Conservation (phyloP, 2,888 invertebrate species). For the Sminthurides aquaticus region DNA sequence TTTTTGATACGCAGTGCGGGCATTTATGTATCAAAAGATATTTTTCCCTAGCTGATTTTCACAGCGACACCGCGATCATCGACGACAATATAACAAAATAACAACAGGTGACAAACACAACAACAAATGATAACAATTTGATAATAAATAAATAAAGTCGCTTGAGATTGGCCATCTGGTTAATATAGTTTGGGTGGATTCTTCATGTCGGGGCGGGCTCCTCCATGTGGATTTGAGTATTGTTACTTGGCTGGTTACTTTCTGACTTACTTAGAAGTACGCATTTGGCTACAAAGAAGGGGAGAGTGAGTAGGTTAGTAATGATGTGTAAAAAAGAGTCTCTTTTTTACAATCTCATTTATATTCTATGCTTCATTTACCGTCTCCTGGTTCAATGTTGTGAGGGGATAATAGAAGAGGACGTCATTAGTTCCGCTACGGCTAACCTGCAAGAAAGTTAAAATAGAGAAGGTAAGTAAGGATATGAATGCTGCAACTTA, state of each 20-base stretch:
- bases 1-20: background rate
- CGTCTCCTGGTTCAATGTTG: slow-evolving; percentile 17
- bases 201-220: background rate
- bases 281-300: background rate
- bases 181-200: background rate
- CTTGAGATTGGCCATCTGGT: background rate
- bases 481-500: too few relatives aligned
- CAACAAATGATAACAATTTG: background rate
- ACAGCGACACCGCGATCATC: background rate
- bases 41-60: background rate
- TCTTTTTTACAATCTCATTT: too few relatives aligned
- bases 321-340: too few relatives aligned
- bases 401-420: slow-evolving; percentile 43
- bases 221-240: background rate
- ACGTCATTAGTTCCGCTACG: slow-evolving; percentile 33
- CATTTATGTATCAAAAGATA: background rate
- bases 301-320: background rate
- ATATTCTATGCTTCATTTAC: background rate
- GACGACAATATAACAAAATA: background rate
- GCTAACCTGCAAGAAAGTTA: slow-evolving; percentile 35
- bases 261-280: background rate
- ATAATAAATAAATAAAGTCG: background rate
- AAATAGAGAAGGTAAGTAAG: too few relatives aligned
- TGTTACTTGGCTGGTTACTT: background rate
- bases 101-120: background rate